phyloP scores from a whole-genome alignment of 1,140 invertebrate species.

The Pentalonia nigronervosa region DNA sequence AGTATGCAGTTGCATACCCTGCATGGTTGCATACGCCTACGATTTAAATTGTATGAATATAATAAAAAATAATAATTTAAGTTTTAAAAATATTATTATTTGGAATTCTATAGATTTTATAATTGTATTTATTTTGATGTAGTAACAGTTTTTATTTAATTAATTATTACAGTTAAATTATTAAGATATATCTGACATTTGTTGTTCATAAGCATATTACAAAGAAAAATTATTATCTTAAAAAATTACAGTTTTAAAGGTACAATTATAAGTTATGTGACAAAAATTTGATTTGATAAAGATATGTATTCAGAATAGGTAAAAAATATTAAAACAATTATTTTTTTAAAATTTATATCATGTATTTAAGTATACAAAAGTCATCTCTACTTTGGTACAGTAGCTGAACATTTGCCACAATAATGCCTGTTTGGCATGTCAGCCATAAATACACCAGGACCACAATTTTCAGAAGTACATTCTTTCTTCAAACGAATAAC shows the following conservation, averaged over 20 bases:
- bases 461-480: conserved; percentile 94
- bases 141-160: background rate
- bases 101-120: too few relatives aligned
- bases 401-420: conserved; percentile 97
- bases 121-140: background rate
- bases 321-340: background rate
- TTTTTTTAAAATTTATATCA: conserved; percentile 20
- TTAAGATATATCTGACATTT: background rate
- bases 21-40: too few relatives aligned
- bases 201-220: background rate
- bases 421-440: conserved; percentile 98
- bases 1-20: too few relatives aligned
- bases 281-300: background rate
- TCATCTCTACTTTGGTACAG: conserved; percentile 69
- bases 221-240: background rate
- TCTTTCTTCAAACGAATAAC: conserved; percentile 94
- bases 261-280: background rate
- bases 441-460: conserved; percentile 99
- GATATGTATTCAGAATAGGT: background rate
- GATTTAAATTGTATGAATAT: background rate
- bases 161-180: background rate
- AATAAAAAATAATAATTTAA: background rate
- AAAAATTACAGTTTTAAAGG: background rate
- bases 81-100: background rate
- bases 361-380: conserved; percentile 24